Percentiles rank a stretch among this genome's conserved stretches.
Evolutionary conservation across 64 coral and sea anemone genomes (phyloP).

Genomic region (Catalaphyllia jardinei): DNA sequence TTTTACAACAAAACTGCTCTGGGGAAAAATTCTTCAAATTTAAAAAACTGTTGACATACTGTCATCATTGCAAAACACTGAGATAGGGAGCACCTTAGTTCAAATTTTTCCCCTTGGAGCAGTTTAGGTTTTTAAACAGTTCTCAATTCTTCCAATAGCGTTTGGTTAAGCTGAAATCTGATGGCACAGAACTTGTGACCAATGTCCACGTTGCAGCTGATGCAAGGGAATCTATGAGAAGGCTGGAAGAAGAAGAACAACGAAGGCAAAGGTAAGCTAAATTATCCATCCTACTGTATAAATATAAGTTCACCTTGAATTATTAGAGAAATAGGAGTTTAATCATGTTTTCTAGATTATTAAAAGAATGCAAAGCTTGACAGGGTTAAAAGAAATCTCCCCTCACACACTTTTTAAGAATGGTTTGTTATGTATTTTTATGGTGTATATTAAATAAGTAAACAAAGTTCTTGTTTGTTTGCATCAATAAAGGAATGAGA

Average conservation of each 20-base stretch:
- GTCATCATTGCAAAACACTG: no score
- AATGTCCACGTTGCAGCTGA: slow-evolving; percentile 95
- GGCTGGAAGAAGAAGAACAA: slow-evolving; percentile 94
- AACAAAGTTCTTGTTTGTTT: neutral
- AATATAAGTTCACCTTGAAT: neutral
- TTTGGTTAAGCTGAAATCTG: slow-evolving; percentile 91
- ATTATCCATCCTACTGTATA: no score
- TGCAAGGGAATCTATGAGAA: slow-evolving; percentile 87
- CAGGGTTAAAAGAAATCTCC: no score
- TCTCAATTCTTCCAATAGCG: slow-evolving; percentile 53
- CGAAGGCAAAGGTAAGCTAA: slow-evolving; percentile 74
- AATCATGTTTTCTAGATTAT: no score
- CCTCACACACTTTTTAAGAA: no score
- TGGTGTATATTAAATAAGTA: neutral
- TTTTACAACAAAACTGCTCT: neutral
- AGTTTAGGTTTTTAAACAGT: neutral
- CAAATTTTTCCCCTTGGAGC: no score
- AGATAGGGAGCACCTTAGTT: no score
- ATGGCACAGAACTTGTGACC: slow-evolving; percentile 94
- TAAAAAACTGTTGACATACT: neutral
- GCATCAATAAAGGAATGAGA: slow-evolving; percentile 75
- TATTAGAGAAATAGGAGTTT: no score
- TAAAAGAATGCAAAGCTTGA: no score
- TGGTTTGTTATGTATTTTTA: neutral
- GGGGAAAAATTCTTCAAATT: neutral